phyloP scores from a whole-genome alignment of 2,113 vertebrate genomes.

The Anarrhichthys ocellatus region DNA sequence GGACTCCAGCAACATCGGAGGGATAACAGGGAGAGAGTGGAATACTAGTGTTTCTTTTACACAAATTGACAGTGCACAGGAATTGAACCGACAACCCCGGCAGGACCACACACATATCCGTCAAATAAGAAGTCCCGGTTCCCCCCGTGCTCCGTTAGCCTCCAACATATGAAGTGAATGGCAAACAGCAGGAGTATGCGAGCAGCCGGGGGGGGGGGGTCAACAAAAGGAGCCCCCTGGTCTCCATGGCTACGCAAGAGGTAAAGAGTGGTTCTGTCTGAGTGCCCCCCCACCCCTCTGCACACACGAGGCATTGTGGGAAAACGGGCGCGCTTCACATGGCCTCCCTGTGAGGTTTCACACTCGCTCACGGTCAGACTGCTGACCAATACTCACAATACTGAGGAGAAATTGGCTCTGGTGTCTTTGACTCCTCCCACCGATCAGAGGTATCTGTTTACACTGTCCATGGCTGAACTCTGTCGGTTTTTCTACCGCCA shows the following conservation, averaged over 20 bases:
- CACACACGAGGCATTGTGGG: slow-evolving; percentile 62
- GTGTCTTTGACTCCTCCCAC: neutral
- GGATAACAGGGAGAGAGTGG: slow-evolving; percentile 19
- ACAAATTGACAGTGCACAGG: neutral
- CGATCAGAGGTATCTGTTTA: slow-evolving; percentile 23
- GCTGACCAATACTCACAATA: neutral
- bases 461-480: neutral
- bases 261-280: slow-evolving; percentile 52
- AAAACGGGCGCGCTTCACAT: slow-evolving; percentile 53
- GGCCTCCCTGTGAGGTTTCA: slow-evolving; percentile 25
- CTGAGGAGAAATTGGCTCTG: neutral
- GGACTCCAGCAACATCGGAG: slow-evolving; percentile 20
- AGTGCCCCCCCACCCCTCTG: slow-evolving; percentile 27
- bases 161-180: slow-evolving; percentile 56
- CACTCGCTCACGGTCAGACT: slow-evolving; percentile 9
- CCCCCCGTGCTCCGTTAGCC: slow-evolving; percentile 9
- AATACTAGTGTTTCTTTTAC: neutral
- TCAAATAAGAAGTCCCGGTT: slow-evolving; percentile 6
- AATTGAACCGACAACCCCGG: slow-evolving; percentile 22
- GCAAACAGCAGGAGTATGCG: slow-evolving; percentile 63
- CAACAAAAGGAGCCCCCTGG: slow-evolving; percentile 46
- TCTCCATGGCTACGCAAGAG: slow-evolving; percentile 64
- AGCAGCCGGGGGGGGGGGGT: slow-evolving; percentile 28
- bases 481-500: neutral
- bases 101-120: slow-evolving; percentile 22